Conservation (phyloP, 1,140 invertebrate genomes). For the Caenorhabditis elegans region WBcel235 BX284605.5:17004001-17004500, state of each 20-base stretch:
- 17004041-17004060: neutral
- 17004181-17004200: neutral
- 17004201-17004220: neutral
- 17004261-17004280: neutral
- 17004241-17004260: neutral
- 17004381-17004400: too few relatives aligned
- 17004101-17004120: neutral
- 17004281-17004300: neutral
- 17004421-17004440: too few relatives aligned
- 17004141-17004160: neutral
- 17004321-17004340: neutral
- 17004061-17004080: neutral
- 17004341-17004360: neutral
- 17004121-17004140: neutral
- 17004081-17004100: too few relatives aligned
- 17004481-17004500: too few relatives aligned
- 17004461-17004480: too few relatives aligned
- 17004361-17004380: too few relatives aligned
- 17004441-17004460: too few relatives aligned
- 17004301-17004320: neutral
- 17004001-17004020: neutral
- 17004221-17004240: neutral
- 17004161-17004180: neutral
- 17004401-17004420: too few relatives aligned
- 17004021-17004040: neutral